Percentiles rank a stretch among this genome's conserved stretches.
Evolutionary conservation across 1,140 invertebrate species (phyloP).

Genomic region (Aradophagus sp.): DNA sequence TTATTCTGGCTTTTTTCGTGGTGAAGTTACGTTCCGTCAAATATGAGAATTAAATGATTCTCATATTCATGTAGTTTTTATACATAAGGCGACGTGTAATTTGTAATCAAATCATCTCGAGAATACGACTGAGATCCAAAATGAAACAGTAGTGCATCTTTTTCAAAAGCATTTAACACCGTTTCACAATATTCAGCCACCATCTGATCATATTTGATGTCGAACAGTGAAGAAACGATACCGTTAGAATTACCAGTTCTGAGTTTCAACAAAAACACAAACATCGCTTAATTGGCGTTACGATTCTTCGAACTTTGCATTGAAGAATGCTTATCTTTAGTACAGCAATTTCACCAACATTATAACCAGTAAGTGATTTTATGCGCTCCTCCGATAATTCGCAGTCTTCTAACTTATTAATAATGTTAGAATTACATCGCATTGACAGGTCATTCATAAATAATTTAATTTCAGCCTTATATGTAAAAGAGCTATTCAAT

Average conservation of each 20-base stretch:
- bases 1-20: constrained; percentile 14
- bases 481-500: too few species aligned
- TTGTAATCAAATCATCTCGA: constrained; percentile 13
- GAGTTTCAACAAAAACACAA: constrained; percentile 22
- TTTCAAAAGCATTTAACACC: constrained; percentile 11
- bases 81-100: constrained; percentile 17
- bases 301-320: constrained; percentile 8
- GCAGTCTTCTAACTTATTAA: constrained; percentile 5
- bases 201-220: constrained; percentile 7
- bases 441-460: constrained; percentile 1
- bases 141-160: background rate
- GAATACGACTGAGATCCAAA: constrained; percentile 7
- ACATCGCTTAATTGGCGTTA: constrained; percentile 2
- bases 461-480: constrained; percentile 3
- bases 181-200: constrained; percentile 8
- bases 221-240: constrained; percentile 8
- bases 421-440: background rate
- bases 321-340: constrained; percentile 1
- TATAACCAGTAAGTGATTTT: constrained; percentile 6
- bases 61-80: constrained; percentile 5
- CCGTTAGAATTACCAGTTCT: constrained; percentile 13
- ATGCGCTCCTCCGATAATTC: constrained; percentile 10
- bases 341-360: constrained; percentile 1
- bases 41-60: constrained; percentile 4
- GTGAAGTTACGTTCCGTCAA: constrained; percentile 4